These are phyloP conservation scores for Eleginops maclovinus DNA, from an alignment of 2,113 vertebrate species.

Conservation along the genomic window DNA sequence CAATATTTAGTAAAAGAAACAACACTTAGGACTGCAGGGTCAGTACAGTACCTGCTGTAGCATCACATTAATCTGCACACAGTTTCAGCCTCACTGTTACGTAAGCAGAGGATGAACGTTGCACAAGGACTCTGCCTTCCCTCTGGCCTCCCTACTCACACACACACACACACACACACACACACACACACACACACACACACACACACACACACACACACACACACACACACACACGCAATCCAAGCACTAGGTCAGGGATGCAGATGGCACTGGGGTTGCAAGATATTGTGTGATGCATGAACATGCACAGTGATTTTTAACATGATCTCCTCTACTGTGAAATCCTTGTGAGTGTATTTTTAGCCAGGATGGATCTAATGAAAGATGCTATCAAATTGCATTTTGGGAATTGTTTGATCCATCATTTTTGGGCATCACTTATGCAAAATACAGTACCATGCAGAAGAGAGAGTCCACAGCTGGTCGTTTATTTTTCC, in stretches of 20 bases:
- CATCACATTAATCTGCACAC: conserved; percentile 47
- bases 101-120: conserved; percentile 53
- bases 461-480: neutral
- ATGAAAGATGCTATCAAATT: neutral
- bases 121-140: conserved; percentile 40
- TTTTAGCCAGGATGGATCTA: no score
- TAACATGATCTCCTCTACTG: neutral
- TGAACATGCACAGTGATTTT: no score
- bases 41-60: neutral
- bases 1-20: neutral
- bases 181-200: no score
- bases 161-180: neutral
- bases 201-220: no score
- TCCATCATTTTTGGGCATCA: neutral
- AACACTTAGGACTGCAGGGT: neutral
- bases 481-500: neutral
- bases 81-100: conserved; percentile 54
- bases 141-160: conserved; percentile 9
- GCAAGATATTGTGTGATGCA: no score
- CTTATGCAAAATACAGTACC: neutral
- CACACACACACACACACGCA: no score
- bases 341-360: neutral
- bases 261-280: conserved; percentile 5
- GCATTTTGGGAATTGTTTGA: conserved; percentile 8
- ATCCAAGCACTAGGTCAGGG: neutral